Base-by-base conservation (phyloP, 2,113 vertebrate species). In the Atherinomorus stipes region DNA sequence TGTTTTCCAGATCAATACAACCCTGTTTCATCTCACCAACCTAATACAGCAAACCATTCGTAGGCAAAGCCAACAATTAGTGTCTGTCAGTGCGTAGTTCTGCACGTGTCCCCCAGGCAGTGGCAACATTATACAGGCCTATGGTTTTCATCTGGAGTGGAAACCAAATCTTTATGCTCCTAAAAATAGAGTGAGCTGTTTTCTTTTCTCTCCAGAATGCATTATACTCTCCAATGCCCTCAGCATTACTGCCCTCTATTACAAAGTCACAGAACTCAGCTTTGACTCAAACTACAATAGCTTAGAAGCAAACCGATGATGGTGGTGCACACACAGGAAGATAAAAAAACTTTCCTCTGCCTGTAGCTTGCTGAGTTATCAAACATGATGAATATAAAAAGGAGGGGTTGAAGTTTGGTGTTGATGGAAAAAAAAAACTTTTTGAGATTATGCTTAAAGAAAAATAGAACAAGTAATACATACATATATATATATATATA, bases 1-100 rank as follows among this genome's bases (percentile, higher is more conserved):
- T 69, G 22, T 85, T 91, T 92, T 90, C 80, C 74, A 74, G 80
- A 93, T 94, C 93, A 90, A 94, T 94, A 91, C 45, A 64, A 76
- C 64, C 70, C 66, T 51, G 76, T 87, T 88, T 34, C 82, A 79
- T 90, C 84, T 76, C 72, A 60, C 85, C 83, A 86, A 82, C 82
- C 62, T 72, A 82, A 89, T 84, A 77, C 67, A 51, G 71, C 59
- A 54, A 60, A 65, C 71, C 58, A 37, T 70, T 74, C 65, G 66
- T 78, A n/a, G 40, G 63, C 54, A 67, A 23, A 31, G 70, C 66
- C 49, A 66, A 58, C 79, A 42, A 47, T 51, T 67, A 54, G 67
- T 67, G 76, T 74, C 16, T 57, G 26, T 70, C 47, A 61, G 74
- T 66, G 76, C 64, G 74, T 56, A 69, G 58, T 53, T 64, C 45